A percentile compares a stretch with the other conserved stretches of the same genome.
These are phyloP conservation scores for Aldrovandia affinis DNA, from an alignment of 2,797 vertebrate species.

Conservation along the genomic window DNA sequence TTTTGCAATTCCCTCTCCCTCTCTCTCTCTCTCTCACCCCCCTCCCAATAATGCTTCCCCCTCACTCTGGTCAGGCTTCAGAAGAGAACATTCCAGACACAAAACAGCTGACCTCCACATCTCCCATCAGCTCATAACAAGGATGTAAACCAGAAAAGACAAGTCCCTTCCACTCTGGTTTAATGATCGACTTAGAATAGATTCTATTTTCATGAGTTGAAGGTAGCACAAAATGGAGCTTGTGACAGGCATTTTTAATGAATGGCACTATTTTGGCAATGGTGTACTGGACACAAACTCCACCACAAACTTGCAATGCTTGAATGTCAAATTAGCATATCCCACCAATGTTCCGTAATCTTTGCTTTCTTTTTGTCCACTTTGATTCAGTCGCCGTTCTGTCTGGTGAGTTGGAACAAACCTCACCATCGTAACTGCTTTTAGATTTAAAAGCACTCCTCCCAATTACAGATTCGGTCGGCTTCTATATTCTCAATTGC, in stretches of 20 bases:
- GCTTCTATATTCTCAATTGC: conserved; percentile 35
- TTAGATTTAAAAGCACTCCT: conserved; percentile 21
- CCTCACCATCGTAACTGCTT: conserved; percentile 35
- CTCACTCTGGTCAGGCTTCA: neutral
- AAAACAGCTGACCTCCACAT: conserved; percentile 4
- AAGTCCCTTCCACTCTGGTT: conserved; percentile 9
- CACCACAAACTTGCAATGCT: conserved; percentile 41
- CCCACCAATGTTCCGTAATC: conserved; percentile 34
- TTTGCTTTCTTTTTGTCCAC: conserved; percentile 29
- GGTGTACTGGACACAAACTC: conserved; percentile 46
- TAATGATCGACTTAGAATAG: conserved; percentile 8
- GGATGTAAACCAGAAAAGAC: conserved; percentile 20
- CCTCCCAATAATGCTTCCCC: neutral
- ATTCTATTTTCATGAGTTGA: conserved; percentile 7
- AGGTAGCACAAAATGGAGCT: conserved; percentile 23
- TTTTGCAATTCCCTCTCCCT: neutral
- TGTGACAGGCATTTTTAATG: conserved; percentile 26
- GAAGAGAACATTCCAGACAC: neutral
- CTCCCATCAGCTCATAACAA: neutral
- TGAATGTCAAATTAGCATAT: conserved; percentile 57
- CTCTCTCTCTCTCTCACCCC: neutral
- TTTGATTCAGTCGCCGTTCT: conserved; percentile 39
- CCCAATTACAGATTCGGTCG: conserved; percentile 41
- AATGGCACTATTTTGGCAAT: neutral
- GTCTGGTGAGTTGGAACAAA: neutral